Percentiles rank a stretch among this genome's conserved stretches.
Conservation (phyloP, 2,888 invertebrate species). For the Mongoloraphidia duomilia region DNA sequence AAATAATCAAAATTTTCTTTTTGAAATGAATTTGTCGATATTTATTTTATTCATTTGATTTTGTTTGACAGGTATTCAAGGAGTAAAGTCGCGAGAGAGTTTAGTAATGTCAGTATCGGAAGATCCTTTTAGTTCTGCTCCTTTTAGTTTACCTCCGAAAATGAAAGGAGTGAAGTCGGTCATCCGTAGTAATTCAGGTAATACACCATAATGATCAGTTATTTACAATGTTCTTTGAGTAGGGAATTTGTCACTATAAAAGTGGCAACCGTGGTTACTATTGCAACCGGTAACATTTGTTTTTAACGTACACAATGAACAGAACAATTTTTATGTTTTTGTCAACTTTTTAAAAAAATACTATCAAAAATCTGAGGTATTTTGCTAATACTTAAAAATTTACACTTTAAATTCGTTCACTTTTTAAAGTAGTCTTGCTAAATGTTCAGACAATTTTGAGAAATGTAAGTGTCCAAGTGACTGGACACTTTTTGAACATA, state of each 20-base stretch:
- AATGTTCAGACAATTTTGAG: too few species aligned
- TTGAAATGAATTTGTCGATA: too few species aligned
- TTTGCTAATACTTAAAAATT: too few species aligned
- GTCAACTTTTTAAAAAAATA: too few species aligned
- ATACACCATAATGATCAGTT: not conserved
- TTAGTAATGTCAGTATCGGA: slow-evolving; percentile 51
- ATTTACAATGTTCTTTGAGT: not conserved
- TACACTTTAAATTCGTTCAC: too few species aligned
- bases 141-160: slow-evolving; percentile 51
- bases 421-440: too few species aligned
- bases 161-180: not conserved
- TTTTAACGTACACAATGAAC: too few species aligned
- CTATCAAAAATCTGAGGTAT: too few species aligned
- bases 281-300: not conserved
- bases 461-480: too few species aligned
- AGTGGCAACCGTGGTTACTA: not conserved
- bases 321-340: too few species aligned
- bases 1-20: too few species aligned
- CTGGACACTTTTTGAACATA: too few species aligned
- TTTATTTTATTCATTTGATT: slow-evolving; percentile 4
- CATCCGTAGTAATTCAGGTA: slow-evolving; percentile 4
- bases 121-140: slow-evolving; percentile 71
- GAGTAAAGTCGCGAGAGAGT: slow-evolving; percentile 54
- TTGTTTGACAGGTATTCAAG: slow-evolving; percentile 39
- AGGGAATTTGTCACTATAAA: not conserved